A percentile compares a stretch with the other conserved stretches of the same genome.
These are phyloP conservation scores for Calidris pygmaea DNA, from an alignment of 2,113 vertebrate species.

Conservation along the genomic window DNA sequence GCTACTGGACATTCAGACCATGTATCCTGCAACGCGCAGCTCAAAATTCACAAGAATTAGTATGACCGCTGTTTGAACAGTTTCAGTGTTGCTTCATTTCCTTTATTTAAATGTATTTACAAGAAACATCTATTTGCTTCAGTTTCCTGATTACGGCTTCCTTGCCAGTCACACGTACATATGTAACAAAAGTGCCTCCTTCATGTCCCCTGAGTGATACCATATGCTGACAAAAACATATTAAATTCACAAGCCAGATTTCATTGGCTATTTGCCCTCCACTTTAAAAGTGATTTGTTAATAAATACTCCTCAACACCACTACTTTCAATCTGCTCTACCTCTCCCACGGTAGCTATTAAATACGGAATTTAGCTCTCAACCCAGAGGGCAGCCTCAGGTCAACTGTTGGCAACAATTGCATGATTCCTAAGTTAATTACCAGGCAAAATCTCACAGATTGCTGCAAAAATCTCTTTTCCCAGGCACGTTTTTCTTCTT, in stretches of 20 bases:
- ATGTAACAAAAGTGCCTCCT: not conserved
- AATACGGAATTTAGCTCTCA: not conserved
- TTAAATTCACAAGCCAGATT: conserved; percentile 39
- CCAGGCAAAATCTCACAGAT: not conserved
- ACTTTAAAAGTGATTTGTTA: conserved; percentile 16
- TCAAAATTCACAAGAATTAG: not conserved
- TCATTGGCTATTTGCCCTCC: conserved; percentile 44
- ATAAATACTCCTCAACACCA: not conserved
- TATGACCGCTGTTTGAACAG: not conserved
- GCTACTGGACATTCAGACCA: not conserved
- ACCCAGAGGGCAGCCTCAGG: not conserved
- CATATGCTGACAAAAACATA: conserved; percentile 39
- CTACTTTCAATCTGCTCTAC: not conserved
- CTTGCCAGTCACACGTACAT: not conserved
- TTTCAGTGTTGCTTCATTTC: conserved; percentile 4
- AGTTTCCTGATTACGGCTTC: not conserved
- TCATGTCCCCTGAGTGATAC: not conserved
- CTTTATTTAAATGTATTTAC: not conserved
- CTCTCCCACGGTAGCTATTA: not conserved
- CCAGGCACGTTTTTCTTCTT: not conserved
- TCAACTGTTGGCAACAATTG: not conserved
- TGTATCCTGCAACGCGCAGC: not conserved
- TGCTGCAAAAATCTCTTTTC: not conserved
- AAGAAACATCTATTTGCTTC: conserved; percentile 24
- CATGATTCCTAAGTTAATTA: not conserved